phyloP scores from a whole-genome alignment of 2,113 vertebrate genomes.

The Nyctibius bracteatus region DNA sequence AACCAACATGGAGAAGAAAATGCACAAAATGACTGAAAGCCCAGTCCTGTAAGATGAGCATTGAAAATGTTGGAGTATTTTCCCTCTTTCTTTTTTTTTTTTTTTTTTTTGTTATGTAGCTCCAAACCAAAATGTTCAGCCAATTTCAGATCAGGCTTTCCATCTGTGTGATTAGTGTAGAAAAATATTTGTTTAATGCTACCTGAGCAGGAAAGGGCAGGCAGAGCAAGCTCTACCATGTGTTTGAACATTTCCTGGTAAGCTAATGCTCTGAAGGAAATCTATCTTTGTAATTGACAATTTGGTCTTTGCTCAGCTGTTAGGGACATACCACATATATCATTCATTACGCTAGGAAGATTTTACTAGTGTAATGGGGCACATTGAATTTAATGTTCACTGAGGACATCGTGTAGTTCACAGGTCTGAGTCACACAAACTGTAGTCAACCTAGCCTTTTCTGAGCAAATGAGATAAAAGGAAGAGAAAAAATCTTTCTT shows the following conservation, averaged over 20 bases:
- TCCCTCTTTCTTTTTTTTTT: background rate
- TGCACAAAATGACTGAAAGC: background rate
- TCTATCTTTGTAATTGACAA: background rate
- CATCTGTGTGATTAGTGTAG: background rate
- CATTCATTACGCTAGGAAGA: background rate
- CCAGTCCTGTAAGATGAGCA: background rate
- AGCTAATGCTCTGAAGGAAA: background rate
- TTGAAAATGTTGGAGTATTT: background rate
- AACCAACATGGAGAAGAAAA: background rate
- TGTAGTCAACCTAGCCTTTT: background rate
- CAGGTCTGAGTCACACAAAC: background rate
- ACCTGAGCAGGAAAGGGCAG: background rate
- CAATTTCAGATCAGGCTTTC: background rate
- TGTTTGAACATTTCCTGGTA: background rate
- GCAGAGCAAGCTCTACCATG: background rate
- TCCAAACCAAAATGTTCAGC: background rate
- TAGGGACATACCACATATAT: background rate
- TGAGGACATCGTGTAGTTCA: background rate
- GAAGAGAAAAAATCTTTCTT: background rate
- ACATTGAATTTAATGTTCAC: background rate
- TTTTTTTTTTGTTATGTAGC: background rate
- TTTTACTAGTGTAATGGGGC: background rate
- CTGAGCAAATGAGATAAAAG: background rate
- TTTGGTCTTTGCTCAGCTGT: background rate
- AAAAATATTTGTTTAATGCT: background rate